phyloP scores from a whole-genome alignment of 2,888 invertebrate genomes.

The Phania funesta region DNA sequence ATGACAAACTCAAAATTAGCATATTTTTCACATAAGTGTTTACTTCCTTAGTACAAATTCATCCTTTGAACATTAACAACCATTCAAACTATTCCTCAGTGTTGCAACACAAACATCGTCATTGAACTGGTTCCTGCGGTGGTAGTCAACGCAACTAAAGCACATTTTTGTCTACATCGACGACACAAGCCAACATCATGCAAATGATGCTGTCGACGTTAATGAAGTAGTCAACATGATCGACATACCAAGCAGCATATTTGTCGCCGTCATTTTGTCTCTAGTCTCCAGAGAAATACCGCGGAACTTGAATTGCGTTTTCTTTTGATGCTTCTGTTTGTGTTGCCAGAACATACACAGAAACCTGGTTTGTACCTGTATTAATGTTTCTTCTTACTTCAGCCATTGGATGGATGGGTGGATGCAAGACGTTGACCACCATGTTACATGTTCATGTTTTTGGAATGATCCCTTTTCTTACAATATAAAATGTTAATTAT shows the following conservation, averaged over 20 bases:
- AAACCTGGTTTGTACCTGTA: background rate
- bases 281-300: constrained; percentile 56
- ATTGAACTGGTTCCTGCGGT: background rate
- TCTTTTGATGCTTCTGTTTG: constrained; percentile 39
- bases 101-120: background rate
- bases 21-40: too few relatives aligned
- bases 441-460: constrained; percentile 40
- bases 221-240: constrained; percentile 53
- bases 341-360: background rate
- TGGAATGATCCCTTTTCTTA: constrained; percentile 19
- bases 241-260: constrained; percentile 55
- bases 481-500: constrained; percentile 62
- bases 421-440: constrained; percentile 39
- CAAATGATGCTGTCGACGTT: constrained; percentile 28
- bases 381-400: background rate
- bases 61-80: too few relatives aligned
- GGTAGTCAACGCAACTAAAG: background rate
- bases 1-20: too few relatives aligned
- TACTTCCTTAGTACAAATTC: too few relatives aligned
- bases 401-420: background rate
- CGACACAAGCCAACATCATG: constrained; percentile 4
- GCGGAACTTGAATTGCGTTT: constrained; percentile 21
- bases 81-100: background rate
- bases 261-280: constrained; percentile 67
- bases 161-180: background rate